Evolutionary conservation across 2,113 vertebrate species (phyloP).

Genomic region (Nannobrachium achirus): DNA sequence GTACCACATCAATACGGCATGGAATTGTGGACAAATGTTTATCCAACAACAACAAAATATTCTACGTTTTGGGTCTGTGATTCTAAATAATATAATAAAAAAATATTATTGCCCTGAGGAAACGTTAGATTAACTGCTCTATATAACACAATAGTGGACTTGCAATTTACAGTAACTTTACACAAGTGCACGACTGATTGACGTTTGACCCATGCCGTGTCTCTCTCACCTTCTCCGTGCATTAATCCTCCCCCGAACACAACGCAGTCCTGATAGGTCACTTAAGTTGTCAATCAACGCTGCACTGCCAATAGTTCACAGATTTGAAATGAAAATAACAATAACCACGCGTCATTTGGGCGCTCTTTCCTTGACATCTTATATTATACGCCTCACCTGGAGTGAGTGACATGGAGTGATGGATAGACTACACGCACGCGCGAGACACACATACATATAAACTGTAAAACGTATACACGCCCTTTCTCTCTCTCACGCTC

Average conservation of each 20-base stretch:
- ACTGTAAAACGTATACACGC: too few species aligned
- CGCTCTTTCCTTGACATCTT: conserved; percentile 61
- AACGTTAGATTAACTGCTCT: conserved; percentile 36
- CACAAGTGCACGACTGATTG: conserved; percentile 57
- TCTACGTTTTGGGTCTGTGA: too few species aligned
- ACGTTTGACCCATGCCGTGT: conserved; percentile 69
- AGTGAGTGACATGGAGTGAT: conserved; percentile 70
- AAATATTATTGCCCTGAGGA: not conserved
- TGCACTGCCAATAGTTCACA: conserved; percentile 50
- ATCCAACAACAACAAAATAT: too few species aligned
- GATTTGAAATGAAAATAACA: conserved; percentile 72
- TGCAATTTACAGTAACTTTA: conserved; percentile 64
- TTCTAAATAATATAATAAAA: too few species aligned
- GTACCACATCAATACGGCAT: too few species aligned
- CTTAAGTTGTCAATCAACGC: conserved; percentile 66
- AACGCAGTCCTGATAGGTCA: conserved; percentile 68
- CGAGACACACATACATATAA: conserved; percentile 7
- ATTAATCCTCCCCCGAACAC: conserved; percentile 65
- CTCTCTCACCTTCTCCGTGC: conserved; percentile 55
- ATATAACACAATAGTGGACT: conserved; percentile 50
- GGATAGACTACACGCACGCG: conserved; percentile 53
- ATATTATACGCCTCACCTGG: conserved; percentile 66
- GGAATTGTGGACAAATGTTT: too few species aligned
- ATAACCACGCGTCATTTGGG: conserved; percentile 68
- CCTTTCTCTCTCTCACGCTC: not conserved